Percentiles rank a stretch among this genome's conserved stretches.
Conservation (phyloP, 2,888 invertebrate species). For the Eupeodes luniger region DNA sequence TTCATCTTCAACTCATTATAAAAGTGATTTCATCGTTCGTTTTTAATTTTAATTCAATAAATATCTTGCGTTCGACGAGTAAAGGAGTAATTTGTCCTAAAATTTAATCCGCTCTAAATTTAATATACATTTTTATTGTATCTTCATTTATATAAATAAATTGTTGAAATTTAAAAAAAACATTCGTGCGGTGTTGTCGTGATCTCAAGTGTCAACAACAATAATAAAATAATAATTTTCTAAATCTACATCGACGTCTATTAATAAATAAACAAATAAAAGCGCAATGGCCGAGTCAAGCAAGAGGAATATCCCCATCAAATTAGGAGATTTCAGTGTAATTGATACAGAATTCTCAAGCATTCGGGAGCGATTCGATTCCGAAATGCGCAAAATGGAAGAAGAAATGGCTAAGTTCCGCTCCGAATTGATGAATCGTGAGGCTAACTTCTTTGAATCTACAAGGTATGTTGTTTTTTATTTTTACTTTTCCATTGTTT, state of each 20-base stretch:
- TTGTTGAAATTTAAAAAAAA: not conserved
- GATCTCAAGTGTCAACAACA: conserved; percentile 46
- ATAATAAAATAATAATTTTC: not conserved
- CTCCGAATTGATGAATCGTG: conserved; percentile 95
- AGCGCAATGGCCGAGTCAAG: conserved; percentile 92
- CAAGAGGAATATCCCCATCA: conserved; percentile 96
- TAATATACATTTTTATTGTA: not conserved
- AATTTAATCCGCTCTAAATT: not conserved
- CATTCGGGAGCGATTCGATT: conserved; percentile 97
- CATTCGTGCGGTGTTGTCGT: conserved; percentile 52
- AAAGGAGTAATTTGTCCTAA: conserved; percentile 17
- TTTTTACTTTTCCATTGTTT: not conserved
- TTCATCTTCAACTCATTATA: conserved; percentile 22
- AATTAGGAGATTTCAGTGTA: conserved; percentile 96
- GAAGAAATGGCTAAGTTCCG: conserved; percentile 98
- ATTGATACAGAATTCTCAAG: conserved; percentile 98
- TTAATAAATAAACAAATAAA: conserved; percentile 55
- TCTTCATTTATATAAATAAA: not conserved
- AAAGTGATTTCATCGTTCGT: conserved; percentile 48
- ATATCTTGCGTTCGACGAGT: conserved; percentile 57
- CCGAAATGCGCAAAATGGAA: conserved; percentile 99
- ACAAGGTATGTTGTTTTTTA: conserved; percentile 88
- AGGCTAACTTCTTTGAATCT: conserved; percentile 95
- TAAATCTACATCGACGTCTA: not conserved
- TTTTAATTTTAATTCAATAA: conserved; percentile 35